Evolutionary conservation across 2,888 invertebrate genomes (phyloP).

Genomic region (Formica aserva): DNA sequence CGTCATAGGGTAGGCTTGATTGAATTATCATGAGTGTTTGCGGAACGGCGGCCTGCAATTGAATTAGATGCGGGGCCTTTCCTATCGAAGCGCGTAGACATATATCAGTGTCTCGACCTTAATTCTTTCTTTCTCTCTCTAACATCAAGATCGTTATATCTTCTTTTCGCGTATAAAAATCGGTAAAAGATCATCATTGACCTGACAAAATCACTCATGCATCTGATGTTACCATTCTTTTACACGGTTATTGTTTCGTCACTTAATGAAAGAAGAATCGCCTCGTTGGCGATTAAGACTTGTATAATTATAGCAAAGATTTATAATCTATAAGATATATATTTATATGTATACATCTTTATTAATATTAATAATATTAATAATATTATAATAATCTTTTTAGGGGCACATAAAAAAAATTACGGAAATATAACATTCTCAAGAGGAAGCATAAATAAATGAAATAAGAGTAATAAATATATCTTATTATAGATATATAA

Average conservation of each 20-base stretch:
- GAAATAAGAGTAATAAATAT: not conserved
- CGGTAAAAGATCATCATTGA: not conserved
- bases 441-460: not conserved
- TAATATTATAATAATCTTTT: not conserved
- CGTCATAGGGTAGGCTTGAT: slow-evolving; percentile 80
- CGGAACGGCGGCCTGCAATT: slow-evolving; percentile 85
- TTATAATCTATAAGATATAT: too few species aligned
- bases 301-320: not conserved
- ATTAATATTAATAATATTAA: too few species aligned
- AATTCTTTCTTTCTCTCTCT: not conserved
- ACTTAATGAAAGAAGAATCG: not conserved
- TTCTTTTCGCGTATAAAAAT: not conserved
- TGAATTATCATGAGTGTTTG: slow-evolving; percentile 86
- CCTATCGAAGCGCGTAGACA: slow-evolving; percentile 73
- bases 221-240: not conserved
- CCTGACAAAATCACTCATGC: not conserved
- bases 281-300: not conserved
- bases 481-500: too few species aligned
- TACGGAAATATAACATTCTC: not conserved
- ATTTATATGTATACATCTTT: too few species aligned
- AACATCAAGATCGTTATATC: too few species aligned
- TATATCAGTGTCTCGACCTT: slow-evolving; percentile 71
- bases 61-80: slow-evolving; percentile 81
- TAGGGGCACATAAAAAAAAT: not conserved
- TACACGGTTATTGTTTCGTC: not conserved